Conservation (phyloP, 2,888 invertebrate genomes). For the Xylota sylvarum region DNA sequence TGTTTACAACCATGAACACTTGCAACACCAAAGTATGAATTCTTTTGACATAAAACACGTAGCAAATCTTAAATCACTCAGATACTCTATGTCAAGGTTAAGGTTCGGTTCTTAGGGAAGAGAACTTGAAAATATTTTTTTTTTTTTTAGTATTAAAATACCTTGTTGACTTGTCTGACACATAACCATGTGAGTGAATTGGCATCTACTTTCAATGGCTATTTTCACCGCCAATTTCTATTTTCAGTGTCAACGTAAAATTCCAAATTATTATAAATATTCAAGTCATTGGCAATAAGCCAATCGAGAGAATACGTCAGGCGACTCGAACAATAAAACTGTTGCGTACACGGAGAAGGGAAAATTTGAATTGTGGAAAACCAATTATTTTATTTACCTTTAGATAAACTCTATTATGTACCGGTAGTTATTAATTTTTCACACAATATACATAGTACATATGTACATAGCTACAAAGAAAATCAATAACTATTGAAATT, state of each 20-base stretch:
- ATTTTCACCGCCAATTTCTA: background rate
- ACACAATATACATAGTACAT: background rate
- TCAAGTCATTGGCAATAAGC: conserved; percentile 9
- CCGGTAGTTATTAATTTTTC: background rate
- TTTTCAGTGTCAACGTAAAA: conserved; percentile 34
- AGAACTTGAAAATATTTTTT: conserved; percentile 7
- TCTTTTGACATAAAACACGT: background rate
- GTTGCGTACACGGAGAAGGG: conserved; percentile 2
- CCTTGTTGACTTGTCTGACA: conserved; percentile 12
- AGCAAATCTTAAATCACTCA: background rate
- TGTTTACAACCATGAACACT: background rate
- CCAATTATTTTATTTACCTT: background rate
- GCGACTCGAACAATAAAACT: background rate
- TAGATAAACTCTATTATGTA: background rate
- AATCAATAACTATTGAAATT: conserved; percentile 12
- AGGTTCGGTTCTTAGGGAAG: conserved; percentile 1
- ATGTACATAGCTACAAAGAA: background rate
- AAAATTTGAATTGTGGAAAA: background rate
- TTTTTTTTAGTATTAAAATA: background rate
- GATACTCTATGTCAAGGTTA: conserved; percentile 15
- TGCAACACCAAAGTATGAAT: background rate
- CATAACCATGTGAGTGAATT: conserved; percentile 25
- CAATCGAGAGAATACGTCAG: conserved; percentile 26
- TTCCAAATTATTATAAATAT: conserved; percentile 38
- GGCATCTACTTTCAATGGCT: background rate